Percentiles rank a stretch among this genome's conserved stretches.
Evolutionary conservation across 1,140 invertebrate genomes (phyloP).

Genomic region (Halyomorpha halys): DNA sequence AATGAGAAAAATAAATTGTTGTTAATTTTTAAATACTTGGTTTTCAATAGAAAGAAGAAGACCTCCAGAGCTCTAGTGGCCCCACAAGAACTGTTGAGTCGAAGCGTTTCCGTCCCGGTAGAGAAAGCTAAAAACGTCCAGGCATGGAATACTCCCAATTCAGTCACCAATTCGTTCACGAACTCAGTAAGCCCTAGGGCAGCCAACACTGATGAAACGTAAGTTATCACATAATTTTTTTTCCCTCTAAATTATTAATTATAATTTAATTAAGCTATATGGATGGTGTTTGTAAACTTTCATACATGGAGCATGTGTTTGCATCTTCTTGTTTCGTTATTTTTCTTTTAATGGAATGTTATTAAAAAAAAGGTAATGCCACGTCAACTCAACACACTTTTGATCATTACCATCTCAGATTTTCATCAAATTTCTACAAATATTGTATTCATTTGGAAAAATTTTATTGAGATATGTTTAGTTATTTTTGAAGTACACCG

Average conservation of each 20-base stretch:
- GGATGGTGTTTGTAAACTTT: neutral
- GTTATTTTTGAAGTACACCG: too few relatives aligned
- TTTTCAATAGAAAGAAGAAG: conserved; percentile 51
- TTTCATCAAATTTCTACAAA: too few relatives aligned
- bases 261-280: neutral
- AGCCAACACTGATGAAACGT: conserved; percentile 25
- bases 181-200: conserved; percentile 1
- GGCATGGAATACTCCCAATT: neutral
- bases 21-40: conserved; percentile 6
- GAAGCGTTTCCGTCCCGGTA: conserved; percentile 76
- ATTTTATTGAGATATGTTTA: too few relatives aligned
- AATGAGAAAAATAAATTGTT: too few relatives aligned
- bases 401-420: too few relatives aligned
- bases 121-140: conserved; percentile 42
- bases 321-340: neutral
- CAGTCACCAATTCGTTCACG: neutral
- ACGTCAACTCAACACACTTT: too few relatives aligned
- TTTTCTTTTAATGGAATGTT: neutral
- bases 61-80: conserved; percentile 40
- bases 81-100: conserved; percentile 58
- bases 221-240: conserved; percentile 15
- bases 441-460: too few relatives aligned
- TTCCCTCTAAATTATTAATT: neutral
- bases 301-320: conserved; percentile 8
- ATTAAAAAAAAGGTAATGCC: neutral